A percentile compares a stretch with the other conserved stretches of the same genome.
Evolutionary conservation across 2,113 vertebrate species (phyloP).

Genomic region (Macaca mulatta): DNA sequence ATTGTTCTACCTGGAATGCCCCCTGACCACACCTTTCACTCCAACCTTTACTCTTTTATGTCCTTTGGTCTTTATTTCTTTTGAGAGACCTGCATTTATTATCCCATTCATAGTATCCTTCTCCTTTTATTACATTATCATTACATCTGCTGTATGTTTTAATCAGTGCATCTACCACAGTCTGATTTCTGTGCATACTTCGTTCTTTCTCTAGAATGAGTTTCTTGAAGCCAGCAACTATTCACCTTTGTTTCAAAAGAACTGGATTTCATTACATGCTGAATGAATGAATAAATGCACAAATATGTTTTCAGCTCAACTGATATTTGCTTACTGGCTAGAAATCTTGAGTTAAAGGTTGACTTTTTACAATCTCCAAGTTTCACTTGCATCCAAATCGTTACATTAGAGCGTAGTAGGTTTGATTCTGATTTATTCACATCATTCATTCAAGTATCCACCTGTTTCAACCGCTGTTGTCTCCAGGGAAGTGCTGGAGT

Average conservation of each 20-base stretch:
- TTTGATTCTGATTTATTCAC: background rate
- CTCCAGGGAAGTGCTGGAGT: background rate
- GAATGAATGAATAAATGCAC: background rate
- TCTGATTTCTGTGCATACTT: background rate
- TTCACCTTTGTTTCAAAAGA: background rate
- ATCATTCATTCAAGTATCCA: background rate
- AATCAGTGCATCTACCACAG: background rate
- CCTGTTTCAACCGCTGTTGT: background rate
- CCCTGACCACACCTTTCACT: background rate
- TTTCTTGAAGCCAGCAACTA: background rate
- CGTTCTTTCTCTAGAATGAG: background rate
- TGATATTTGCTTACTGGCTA: background rate
- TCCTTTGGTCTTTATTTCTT: background rate
- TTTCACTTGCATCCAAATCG: background rate
- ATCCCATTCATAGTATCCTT: background rate
- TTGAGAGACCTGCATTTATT: background rate
- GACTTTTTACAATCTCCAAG: background rate
- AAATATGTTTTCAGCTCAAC: background rate
- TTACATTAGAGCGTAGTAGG: background rate
- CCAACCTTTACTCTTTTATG: background rate
- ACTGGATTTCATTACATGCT: background rate
- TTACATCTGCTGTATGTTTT: background rate
- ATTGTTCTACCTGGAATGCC: background rate
- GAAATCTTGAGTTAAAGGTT: background rate
- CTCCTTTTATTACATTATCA: background rate